Base-by-base conservation (phyloP, 2,888 invertebrate species). In the Leptothorax acervorum region DNA sequence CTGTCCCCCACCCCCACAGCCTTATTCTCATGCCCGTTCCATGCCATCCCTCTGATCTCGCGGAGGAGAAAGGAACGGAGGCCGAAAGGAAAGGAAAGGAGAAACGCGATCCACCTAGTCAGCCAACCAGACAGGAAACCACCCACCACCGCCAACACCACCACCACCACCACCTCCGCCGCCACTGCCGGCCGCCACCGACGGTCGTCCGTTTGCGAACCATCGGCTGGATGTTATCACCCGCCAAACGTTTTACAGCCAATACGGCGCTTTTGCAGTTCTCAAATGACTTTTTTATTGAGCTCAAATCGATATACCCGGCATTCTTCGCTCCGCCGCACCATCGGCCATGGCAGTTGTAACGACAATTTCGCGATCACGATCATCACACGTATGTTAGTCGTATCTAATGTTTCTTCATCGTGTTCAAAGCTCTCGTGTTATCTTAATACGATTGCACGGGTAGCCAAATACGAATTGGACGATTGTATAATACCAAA, bases 191-290 rank as follows among this genome's bases (percentile, higher is more conserved):
- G 63, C 68, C 60, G 45, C 88, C 74, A 79, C 86, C 65, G 48
- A n/a, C 45, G 23, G 71, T 87, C 89, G 82, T 66, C 73, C 86
- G 90, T 90, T 87, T 90, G 91, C 92, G 88, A 90, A 90, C 66
- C 90, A 90, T 87, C 91, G 90, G 88, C 87, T 89, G 92, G 92
- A 92, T 92, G 91, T 93, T 94, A 93, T 93, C 93, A 93, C 91
- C 90, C 91, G 89, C 87, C 90, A 89, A 92, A 90, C 90, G 92
- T 91, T 93, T 93, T 92, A 91, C 90, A 88, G 91, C 92, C 91
- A 91, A 92, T 92, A 90, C 91, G 90, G 90, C 89, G 91, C 91
- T 90, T 93, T 91, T 88, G 90, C 90, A 89, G 87, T 89, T 83
- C 85, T 85, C 88, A 87, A 90, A 92, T 91, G 91, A 91, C 90